Base-by-base conservation (phyloP, 64 coral and sea anemone genomes). In the Pocillopora damicornis region DNA sequence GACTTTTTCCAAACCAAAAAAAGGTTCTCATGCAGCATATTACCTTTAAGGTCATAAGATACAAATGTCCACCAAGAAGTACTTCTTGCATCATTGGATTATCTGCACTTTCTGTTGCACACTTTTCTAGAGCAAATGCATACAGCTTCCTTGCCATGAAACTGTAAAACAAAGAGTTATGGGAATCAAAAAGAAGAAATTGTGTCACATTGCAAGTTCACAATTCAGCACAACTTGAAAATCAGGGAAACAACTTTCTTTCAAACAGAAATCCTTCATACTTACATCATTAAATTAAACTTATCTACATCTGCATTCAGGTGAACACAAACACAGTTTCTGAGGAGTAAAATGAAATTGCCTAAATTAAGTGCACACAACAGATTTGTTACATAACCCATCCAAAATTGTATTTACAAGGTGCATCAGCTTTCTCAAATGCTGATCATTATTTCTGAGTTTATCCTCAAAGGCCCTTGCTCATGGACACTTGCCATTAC, bases 21-120 rank as follows among this genome's bases (percentile, higher is more conserved):
- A 64, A 63, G 5, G 42, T 11, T 22, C 15, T 63, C 15, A 14
- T 26, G 25, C 59, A 57, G 5, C 20, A 20, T 4, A 4, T n/a
- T 90, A 99, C 97, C 90, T 99, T 99, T 72, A 99, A 89, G 35
- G 78, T 79, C 97, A 99, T 99, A 0, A 95, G 88, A 79, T 99
- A 99, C 56, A 99, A 76, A 30, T 99, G 97, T 12, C 97, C 97
- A 80, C 90, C 88, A 76, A 99, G 93, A 16, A 99, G 68, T 35
- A 99, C 77, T 76, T 99, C 97, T 76, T 99, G 97, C 69, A 92
- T 95, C 97, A 99, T 99, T 9, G 97, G 97, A 77, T 74, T 99
- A 75, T 99, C 97, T 35, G 97, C 83, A 76, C 93, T 93, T 80
- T 99, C 97, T 37, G 69, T 15, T 1, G 93, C 83, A 86, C 97